Conservation (phyloP, 2,888 invertebrate species). For the Callosobruchus maculatus region DNA sequence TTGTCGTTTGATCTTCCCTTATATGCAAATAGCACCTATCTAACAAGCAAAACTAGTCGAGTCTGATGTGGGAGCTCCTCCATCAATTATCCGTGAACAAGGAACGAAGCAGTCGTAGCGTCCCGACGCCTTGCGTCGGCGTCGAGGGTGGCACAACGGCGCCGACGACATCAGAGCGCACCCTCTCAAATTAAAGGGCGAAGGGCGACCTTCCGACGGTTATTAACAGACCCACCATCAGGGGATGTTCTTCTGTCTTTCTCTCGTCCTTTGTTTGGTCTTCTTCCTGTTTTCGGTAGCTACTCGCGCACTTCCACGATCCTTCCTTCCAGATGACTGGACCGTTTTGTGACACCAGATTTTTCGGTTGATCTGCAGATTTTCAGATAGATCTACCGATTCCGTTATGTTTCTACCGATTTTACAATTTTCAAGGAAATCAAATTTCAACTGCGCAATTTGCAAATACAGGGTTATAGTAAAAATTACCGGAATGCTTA, state of each 20-base stretch:
- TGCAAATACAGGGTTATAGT: no score
- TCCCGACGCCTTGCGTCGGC: not conserved
- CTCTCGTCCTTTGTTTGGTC: not conserved
- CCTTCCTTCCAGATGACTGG: no score
- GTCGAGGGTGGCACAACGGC: not conserved
- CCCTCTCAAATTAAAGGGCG: constrained; percentile 1
- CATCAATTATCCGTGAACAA: not conserved
- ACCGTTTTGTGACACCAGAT: no score
- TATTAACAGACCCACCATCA: not conserved
- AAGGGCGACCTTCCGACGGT: not conserved
- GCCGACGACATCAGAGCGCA: not conserved
- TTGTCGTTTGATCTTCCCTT: no score
- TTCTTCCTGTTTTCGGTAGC: not conserved
- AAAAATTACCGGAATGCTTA: no score
- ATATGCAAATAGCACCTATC: not conserved
- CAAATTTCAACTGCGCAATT: no score
- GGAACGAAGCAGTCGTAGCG: not conserved
- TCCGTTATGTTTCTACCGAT: no score
- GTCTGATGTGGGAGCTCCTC: no score
- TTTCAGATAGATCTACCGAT: no score
- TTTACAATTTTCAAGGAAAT: no score
- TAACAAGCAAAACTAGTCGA: not conserved
- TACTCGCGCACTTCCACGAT: not conserved
- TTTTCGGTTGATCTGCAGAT: no score
- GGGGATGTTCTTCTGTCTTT: not conserved